phyloP scores from a whole-genome alignment of 2,797 vertebrate genomes.

The Sphenopsis melanotis region DNA sequence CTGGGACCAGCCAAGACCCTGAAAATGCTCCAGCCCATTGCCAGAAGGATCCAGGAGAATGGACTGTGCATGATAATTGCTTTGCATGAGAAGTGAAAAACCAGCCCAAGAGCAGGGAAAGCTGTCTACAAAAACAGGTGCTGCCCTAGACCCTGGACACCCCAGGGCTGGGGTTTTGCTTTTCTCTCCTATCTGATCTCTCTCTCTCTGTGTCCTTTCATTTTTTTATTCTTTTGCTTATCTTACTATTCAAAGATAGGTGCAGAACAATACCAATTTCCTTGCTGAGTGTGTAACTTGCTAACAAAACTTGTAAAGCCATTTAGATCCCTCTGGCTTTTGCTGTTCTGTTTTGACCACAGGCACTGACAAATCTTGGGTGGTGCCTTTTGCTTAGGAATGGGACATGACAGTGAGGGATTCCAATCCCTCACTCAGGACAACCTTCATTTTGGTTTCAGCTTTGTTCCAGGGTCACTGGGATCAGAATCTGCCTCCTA shows the following conservation, averaged over 20 bases:
- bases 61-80: accelerated
- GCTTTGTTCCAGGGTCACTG: not conserved
- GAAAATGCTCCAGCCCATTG: not conserved
- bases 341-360: not conserved
- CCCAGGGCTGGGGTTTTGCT: not conserved
- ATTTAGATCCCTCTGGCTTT: not conserved
- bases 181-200: not conserved
- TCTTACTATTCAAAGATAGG: not conserved
- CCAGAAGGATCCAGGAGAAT: not conserved
- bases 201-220: too few relatives aligned
- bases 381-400: not conserved
- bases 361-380: too few relatives aligned
- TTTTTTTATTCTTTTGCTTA: not conserved
- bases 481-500: not conserved
- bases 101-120: not conserved
- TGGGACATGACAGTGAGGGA: too few relatives aligned
- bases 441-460: not conserved
- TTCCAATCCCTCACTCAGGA: not conserved
- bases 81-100: not conserved
- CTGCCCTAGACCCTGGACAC: not conserved
- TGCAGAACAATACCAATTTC: not conserved
- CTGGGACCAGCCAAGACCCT: not conserved
- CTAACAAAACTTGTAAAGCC: not conserved
- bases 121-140: not conserved
- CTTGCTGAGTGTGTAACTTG: not conserved